Conservation (phyloP, 1,140 invertebrate species). For the Colletes gigas region DNA sequence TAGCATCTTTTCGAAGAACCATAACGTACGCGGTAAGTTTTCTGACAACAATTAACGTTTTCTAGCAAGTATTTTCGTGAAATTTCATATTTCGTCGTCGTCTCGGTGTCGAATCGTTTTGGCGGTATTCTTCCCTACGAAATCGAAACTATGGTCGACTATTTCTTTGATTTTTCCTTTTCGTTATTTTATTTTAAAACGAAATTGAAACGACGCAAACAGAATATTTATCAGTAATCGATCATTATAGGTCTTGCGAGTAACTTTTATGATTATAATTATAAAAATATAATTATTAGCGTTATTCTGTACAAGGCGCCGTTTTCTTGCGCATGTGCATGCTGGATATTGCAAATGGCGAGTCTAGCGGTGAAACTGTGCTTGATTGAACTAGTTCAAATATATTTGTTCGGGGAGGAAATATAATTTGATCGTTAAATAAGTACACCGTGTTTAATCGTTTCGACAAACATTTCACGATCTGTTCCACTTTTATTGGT, state of each 20-base stretch:
- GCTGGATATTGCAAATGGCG: background rate
- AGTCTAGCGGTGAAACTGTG: background rate
- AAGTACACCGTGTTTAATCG: too few relatives aligned
- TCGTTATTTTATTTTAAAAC: background rate
- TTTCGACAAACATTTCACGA: background rate
- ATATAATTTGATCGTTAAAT: background rate
- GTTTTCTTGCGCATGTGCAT: background rate
- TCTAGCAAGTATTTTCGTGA: background rate
- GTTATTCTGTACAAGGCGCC: background rate
- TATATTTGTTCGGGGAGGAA: background rate
- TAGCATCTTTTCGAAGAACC: background rate
- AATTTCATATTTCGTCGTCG: background rate
- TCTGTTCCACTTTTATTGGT: background rate
- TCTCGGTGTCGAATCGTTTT: background rate
- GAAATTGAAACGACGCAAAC: background rate
- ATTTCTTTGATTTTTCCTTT: too few relatives aligned
- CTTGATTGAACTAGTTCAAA: background rate
- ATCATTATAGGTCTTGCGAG: background rate
- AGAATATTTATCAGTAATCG: conserved; percentile 18
- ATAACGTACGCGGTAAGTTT: background rate
- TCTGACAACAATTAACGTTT: too few relatives aligned
- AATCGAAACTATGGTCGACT: background rate
- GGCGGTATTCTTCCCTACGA: background rate
- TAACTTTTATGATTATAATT: too few relatives aligned
- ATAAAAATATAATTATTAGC: background rate